A percentile compares a stretch with the other conserved stretches of the same genome.
These are phyloP conservation scores for Calameuta idolon DNA, from an alignment of 2,888 invertebrate genomes.

Conservation along the genomic window DNA sequence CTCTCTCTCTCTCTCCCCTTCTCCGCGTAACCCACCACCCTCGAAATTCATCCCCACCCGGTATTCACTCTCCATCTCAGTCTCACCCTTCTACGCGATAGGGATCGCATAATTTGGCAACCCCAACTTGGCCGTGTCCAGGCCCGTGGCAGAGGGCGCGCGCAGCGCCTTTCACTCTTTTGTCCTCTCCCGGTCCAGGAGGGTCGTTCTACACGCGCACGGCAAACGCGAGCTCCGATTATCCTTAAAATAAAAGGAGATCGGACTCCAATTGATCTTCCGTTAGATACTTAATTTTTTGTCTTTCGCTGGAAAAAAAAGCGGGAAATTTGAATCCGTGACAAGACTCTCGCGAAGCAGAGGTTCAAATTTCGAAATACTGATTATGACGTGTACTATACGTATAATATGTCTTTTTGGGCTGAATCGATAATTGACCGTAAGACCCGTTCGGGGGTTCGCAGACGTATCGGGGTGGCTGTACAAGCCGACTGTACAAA, in stretches of 20 bases:
- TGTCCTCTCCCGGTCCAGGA: background rate
- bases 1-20: background rate
- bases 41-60: background rate
- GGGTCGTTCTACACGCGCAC: background rate
- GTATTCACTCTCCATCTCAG: background rate
- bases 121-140: background rate
- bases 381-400: background rate
- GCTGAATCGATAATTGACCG: background rate
- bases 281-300: no score
- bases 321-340: no score
- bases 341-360: background rate
- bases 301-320: no score
- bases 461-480: background rate
- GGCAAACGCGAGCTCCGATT: background rate
- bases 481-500: background rate
- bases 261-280: no score
- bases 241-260: background rate
- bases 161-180: background rate
- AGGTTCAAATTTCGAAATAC: background rate
- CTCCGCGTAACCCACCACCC: background rate
- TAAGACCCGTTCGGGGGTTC: background rate
- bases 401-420: background rate
- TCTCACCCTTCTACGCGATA: background rate
- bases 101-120: conserved; percentile 1
- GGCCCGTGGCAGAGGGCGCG: background rate